Evolutionary conservation across 2,113 vertebrate species (phyloP), one percentile per base, ranked within the genome.

Genomic region (Elephas maximus): DNA sequence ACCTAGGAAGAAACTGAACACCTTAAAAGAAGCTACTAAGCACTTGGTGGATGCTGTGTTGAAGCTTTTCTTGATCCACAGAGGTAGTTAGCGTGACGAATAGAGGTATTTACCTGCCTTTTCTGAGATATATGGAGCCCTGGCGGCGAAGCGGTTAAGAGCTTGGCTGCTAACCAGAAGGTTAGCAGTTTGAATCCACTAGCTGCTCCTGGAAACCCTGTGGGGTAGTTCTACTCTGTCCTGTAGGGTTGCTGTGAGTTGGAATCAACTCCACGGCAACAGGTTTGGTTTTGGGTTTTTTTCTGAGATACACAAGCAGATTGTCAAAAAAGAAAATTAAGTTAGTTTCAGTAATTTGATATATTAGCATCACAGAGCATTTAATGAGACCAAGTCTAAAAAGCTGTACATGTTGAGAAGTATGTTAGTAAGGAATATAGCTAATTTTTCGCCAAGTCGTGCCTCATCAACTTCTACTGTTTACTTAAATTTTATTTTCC

Each of bases 371-470:
- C 7, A 86, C 33, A 65, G 18, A 53, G 21, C 30, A 78, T 53
- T 67, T 57, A 84, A 41, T 94, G 48, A 57, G 37, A 94, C 17
- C 24, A 78, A 90, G 44, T 37, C 6, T 60, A 23, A 78, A 81
- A 76, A 41, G 60, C n/a, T 67, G 12, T 45, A 37, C 65, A 41
- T 89, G 57, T 90, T 77, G 57, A 74, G 21, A 28, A 71, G 12
- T 60, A 79, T 86, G 78, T 71, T 85, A 69, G 33, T 85, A 94
- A 93, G 17, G 21, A 85, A 48, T 90, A 48, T 37, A 91, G 77
- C 60, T 67, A 41, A 71, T 44, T 94, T 90, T n/a, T 69, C 91
- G 21, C 62, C 28, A 85, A 67, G 85, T 90, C 26, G 78, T 48
- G 44, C n/a, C 45, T 83, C 62, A 84, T 90, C 74, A 60, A 76